Base-by-base conservation (phyloP, 2,797 vertebrate genomes). In the Lutjanus campechanus region DNA sequence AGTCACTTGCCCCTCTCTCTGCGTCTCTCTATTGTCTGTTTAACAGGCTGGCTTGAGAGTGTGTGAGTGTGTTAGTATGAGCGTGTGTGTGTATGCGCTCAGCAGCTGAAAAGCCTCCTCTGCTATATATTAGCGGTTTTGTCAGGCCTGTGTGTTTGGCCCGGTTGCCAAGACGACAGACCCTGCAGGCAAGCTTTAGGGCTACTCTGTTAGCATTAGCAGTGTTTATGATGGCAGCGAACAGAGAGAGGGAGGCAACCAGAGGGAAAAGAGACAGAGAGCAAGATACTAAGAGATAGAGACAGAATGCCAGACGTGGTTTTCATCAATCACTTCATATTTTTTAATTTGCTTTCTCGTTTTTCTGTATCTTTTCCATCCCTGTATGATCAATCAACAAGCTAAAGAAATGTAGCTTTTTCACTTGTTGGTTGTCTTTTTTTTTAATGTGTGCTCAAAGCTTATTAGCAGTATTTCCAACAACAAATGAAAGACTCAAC, bases 101-200 rank as follows among this genome's bases (percentile, higher is more conserved):
- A 4, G 87, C 84, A 89, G 89, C 86, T 73, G 81, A 83, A 86
- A 85, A 79, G 46, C 65, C 56, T 83, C 81, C 65, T 84, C 92
- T 91, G 85, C 87, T 88, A 55, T 87, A 59, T 93, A 92, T 93
- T 91, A 92, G 92, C 16, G 84, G 91, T 93, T 94, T 90, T 88
- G 91, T 85, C 88, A 71, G 77, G 65, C 65, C 59, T 76, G 59
- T 75, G 61, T 93, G 88, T 95, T 95, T 94, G 89, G 83, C 80
- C 76, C 64, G 13, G 91, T 92, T 89, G 73, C 88, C 86, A 89
- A 16, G 73, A 89, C n/a, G 81, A 91, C 90, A 69, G 87, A 89
- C 79, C 83, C 83, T 64, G 86, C 76, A 89, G 88, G 72, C 79
- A 64, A 76, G 83, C 86, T 85, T 63, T 51, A 46, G 85, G 77